Evolutionary conservation across 1,140 invertebrate genomes (phyloP).

Genomic region (Drosophila ohnishii): DNA sequence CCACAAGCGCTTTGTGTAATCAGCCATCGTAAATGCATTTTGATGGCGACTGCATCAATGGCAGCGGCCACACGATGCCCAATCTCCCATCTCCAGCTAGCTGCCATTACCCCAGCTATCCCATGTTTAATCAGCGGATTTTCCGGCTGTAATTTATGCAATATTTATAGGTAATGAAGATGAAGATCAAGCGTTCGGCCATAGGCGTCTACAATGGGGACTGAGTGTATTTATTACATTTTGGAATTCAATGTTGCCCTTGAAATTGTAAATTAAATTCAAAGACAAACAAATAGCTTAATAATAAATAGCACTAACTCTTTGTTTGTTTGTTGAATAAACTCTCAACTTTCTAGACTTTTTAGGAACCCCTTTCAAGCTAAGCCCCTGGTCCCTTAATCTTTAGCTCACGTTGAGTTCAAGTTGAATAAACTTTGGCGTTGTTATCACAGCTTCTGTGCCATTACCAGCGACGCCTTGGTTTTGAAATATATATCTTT

Average conservation of each 20-base stretch:
- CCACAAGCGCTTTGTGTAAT: constrained; percentile 42
- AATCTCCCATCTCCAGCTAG: constrained; percentile 45
- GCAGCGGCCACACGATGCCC: constrained; percentile 40
- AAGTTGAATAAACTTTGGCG: constrained; percentile 59
- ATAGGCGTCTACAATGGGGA: constrained; percentile 13
- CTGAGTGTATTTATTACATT: background rate
- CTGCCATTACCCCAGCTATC: constrained; percentile 31
- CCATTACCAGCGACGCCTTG: constrained; percentile 38
- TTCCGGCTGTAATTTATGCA: constrained; percentile 55
- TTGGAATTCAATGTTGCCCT: background rate
- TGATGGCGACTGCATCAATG: constrained; percentile 52
- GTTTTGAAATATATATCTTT: constrained; percentile 46
- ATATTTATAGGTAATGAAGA: constrained; percentile 45
- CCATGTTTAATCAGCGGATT: constrained; percentile 54
- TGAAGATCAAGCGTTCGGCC: constrained; percentile 30
- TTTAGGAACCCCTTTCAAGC: background rate
- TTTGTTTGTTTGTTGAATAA: background rate
- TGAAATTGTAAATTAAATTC: background rate
- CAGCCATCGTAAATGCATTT: constrained; percentile 49
- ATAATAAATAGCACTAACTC: too few relatives aligned
- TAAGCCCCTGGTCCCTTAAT: constrained; percentile 20
- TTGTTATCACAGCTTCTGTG: constrained; percentile 49
- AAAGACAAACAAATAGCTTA: background rate
- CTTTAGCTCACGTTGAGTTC: background rate
- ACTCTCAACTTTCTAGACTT: background rate